These are phyloP conservation scores for Notocelia uddmanniana DNA, from an alignment of 2,888 invertebrate species.

Conservation along the genomic window DNA sequence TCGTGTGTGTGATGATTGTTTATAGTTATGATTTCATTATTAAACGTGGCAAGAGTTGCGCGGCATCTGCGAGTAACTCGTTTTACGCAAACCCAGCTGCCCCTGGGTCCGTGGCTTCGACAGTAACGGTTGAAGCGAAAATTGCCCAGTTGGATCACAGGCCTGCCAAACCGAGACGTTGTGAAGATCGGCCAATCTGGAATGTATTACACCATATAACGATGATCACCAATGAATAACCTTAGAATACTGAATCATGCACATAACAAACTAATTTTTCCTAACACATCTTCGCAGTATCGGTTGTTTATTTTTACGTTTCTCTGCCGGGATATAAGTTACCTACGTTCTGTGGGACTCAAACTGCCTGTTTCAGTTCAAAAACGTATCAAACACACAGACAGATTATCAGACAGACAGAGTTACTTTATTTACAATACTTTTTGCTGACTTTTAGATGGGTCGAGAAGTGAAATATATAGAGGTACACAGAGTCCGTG, in stretches of 20 bases:
- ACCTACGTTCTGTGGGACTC: too few relatives aligned
- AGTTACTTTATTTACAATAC: too few relatives aligned
- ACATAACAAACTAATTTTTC: not conserved
- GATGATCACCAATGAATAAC: not conserved
- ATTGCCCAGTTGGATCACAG: constrained; percentile 56
- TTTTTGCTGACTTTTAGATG: too few relatives aligned
- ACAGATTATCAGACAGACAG: too few relatives aligned
- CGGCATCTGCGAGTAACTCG: constrained; percentile 13
- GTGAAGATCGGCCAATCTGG: constrained; percentile 29
- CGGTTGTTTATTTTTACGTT: not conserved
- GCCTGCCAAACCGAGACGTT: constrained; percentile 39
- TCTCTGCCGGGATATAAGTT: too few relatives aligned
- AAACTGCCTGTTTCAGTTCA: too few relatives aligned
- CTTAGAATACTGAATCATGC: not conserved
- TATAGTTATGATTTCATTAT: constrained; percentile 1
- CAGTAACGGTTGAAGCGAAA: constrained; percentile 49
- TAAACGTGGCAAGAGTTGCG: constrained; percentile 22
- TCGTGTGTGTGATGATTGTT: constrained; percentile 19
- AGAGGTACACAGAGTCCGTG: not conserved
- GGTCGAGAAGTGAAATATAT: too few relatives aligned
- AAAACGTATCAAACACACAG: too few relatives aligned
- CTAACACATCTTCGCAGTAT: not conserved
- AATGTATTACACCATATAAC: not conserved
- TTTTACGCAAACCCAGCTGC: constrained; percentile 25
- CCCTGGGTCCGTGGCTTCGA: not conserved